These are phyloP conservation scores for Tapera naevia DNA, from an alignment of 2,797 vertebrate genomes.

Conservation along the genomic window DNA sequence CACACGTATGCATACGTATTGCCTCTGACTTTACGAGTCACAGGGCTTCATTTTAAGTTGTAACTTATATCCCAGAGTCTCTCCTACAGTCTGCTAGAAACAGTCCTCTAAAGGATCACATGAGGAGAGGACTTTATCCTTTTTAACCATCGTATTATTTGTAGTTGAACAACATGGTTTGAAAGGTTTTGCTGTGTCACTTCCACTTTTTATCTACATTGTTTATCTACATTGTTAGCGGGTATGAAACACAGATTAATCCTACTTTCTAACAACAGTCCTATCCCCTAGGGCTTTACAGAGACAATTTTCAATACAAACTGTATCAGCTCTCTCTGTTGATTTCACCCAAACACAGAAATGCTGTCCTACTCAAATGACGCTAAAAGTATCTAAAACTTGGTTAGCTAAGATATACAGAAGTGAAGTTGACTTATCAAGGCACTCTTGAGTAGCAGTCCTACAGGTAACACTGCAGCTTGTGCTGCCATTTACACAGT, in stretches of 20 bases:
- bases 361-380: neutral
- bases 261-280: neutral
- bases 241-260: neutral
- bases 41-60: neutral
- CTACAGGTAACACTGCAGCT: neutral
- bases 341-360: neutral
- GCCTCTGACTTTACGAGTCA: neutral
- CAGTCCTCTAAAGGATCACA: neutral
- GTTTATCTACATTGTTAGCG: neutral
- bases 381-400: neutral
- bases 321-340: neutral
- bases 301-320: neutral
- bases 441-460: neutral
- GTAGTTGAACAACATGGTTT: neutral
- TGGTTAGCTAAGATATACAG: rapidly evolving
- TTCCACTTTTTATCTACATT: neutral
- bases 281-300: neutral
- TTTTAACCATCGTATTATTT: neutral
- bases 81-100: neutral
- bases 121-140: neutral
- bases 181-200: neutral
- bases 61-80: neutral
- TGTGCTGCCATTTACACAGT: neutral
- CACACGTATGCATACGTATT: neutral
- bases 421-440: neutral